phyloP scores from a whole-genome alignment of 2,797 vertebrate genomes.

The Neomorphus geoffroyi region DNA sequence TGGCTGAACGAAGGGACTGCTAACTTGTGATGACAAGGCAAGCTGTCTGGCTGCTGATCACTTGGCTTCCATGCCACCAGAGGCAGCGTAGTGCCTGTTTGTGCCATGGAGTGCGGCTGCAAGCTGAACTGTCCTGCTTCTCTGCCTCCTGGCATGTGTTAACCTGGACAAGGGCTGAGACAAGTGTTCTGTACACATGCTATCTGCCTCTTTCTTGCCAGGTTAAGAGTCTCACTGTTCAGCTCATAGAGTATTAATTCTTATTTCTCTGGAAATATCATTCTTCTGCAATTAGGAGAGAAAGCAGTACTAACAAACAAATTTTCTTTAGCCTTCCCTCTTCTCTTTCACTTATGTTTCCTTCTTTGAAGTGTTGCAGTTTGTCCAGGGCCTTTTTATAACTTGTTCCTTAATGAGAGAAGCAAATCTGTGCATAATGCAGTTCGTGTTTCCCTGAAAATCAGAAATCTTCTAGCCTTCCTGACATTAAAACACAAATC shows the following conservation, averaged over 20 bases:
- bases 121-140: not conserved
- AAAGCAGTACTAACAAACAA: not conserved
- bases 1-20: not conserved
- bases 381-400: not conserved
- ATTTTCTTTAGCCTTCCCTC: not conserved
- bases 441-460: not conserved
- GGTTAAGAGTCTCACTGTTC: not conserved
- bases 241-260: not conserved
- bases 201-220: not conserved
- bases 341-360: not conserved
- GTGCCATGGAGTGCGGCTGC: not conserved
- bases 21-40: not conserved
- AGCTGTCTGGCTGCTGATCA: not conserved
- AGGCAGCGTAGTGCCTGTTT: fast-evolving
- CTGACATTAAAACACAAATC: not conserved
- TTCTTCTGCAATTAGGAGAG: not conserved
- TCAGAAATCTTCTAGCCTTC: not conserved
- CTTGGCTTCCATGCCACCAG: not conserved
- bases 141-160: fast-evolving
- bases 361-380: not conserved
- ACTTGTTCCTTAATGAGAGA: not conserved
- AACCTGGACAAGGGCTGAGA: not conserved
- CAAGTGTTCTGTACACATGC: not conserved
- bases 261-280: not conserved
- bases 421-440: not conserved